These are phyloP conservation scores for Lissonota sp. DNA, from an alignment of 2,888 invertebrate genomes.

Conservation along the genomic window DNA sequence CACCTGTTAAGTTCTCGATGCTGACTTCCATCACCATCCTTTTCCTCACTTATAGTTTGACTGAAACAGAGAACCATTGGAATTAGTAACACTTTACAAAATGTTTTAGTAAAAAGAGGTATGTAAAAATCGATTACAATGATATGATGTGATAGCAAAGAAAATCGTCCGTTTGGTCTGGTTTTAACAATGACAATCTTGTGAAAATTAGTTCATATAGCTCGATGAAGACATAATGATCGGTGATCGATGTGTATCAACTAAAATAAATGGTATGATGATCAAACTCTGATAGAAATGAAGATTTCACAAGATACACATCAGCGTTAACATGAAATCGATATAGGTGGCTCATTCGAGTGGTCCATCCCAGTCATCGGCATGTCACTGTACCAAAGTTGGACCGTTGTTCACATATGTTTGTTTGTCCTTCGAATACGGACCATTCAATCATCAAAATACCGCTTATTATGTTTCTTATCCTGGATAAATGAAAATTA, in stretches of 20 bases:
- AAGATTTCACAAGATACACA: constrained; percentile 22
- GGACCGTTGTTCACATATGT: constrained; percentile 4
- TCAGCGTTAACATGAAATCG: constrained; percentile 22
- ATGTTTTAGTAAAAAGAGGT: background rate
- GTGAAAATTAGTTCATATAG: background rate
- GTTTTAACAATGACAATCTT: constrained; percentile 50
- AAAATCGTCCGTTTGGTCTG: constrained; percentile 44
- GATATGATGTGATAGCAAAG: constrained; percentile 9
- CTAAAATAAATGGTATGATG: constrained; percentile 27
- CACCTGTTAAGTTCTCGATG: constrained; percentile 86
- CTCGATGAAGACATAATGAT: constrained; percentile 20
- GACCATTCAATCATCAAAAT: constrained; percentile 3
- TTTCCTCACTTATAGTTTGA: constrained; percentile 89
- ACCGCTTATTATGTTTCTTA: background rate
- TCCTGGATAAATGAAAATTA: background rate
- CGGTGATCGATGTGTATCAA: constrained; percentile 39
- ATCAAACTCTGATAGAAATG: constrained; percentile 24
- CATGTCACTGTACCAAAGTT: constrained; percentile 26
- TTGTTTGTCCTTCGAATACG: constrained; percentile 4
- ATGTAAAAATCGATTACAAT: constrained; percentile 8
- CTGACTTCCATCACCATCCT: constrained; percentile 85
- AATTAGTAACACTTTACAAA: constrained; percentile 52
- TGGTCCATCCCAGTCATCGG: constrained; percentile 2
- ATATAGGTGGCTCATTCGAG: constrained; percentile 17
- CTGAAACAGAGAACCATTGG: constrained; percentile 82